phyloP scores from a whole-genome alignment of 2,113 vertebrate genomes.

The Machaerirhynchus nigripectus region DNA sequence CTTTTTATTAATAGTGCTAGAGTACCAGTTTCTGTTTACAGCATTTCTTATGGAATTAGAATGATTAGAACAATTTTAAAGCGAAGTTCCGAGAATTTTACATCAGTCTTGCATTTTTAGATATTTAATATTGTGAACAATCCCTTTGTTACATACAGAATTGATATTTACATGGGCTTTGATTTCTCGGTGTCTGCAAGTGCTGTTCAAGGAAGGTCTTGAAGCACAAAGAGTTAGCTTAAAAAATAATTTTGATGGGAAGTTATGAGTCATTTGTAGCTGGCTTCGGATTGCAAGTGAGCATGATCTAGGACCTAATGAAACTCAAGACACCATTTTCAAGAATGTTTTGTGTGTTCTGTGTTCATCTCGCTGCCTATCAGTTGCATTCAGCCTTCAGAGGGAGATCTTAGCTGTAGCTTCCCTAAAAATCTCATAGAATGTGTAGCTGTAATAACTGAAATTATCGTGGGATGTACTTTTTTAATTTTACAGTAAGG shows the following conservation, averaged over 20 bases:
- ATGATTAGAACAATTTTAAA: not conserved
- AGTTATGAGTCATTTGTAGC: not conserved
- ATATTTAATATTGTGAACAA: not conserved
- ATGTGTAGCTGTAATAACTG: not conserved
- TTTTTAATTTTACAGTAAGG: conserved; percentile 9
- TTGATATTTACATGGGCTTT: not conserved
- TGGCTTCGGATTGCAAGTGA: not conserved
- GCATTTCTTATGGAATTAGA: not conserved
- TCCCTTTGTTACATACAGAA: not conserved
- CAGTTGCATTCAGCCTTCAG: conserved; percentile 3
- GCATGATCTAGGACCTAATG: not conserved
- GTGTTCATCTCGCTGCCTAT: not conserved
- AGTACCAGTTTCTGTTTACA: not conserved
- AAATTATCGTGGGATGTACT: not conserved
- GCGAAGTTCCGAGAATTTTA: not conserved
- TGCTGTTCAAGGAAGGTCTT: not conserved
- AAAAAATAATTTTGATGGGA: not conserved
- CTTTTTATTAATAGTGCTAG: not conserved
- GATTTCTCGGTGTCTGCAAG: not conserved
- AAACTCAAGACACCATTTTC: not conserved
- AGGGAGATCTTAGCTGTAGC: conserved; percentile 25
- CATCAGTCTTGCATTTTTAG: not conserved
- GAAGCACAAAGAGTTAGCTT: not conserved
- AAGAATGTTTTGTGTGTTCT: not conserved
- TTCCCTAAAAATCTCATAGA: conserved; percentile 38